Conservation (phyloP, 1,140 invertebrate species). For the Papilio dardanus region DNA sequence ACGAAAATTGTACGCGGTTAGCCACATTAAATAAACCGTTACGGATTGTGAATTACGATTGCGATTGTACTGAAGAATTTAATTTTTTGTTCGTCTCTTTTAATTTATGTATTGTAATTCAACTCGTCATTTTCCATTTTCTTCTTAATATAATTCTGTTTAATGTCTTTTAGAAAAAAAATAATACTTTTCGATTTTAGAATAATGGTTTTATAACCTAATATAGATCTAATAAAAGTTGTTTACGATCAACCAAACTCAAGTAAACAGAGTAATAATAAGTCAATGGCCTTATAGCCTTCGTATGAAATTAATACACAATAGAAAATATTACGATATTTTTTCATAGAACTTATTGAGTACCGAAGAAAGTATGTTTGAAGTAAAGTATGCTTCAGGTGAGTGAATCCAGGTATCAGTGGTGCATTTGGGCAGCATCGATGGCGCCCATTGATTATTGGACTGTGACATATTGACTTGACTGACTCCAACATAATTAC, state of each 20-base stretch:
- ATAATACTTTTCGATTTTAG: not conserved
- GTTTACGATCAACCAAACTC: not conserved
- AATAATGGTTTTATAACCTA: not conserved
- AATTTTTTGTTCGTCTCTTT: not conserved
- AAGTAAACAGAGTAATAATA: constrained; percentile 8
- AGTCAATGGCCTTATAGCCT: not conserved
- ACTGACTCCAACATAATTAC: too few relatives aligned
- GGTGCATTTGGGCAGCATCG: too few relatives aligned
- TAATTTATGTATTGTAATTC: too few relatives aligned
- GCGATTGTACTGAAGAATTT: not conserved
- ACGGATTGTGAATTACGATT: not conserved
- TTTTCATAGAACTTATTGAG: too few relatives aligned
- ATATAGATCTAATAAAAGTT: not conserved
- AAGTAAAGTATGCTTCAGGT: too few relatives aligned
- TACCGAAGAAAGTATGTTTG: too few relatives aligned
- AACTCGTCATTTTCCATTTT: too few relatives aligned
- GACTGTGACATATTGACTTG: too few relatives aligned
- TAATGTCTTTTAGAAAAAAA: too few relatives aligned
- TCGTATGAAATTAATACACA: not conserved
- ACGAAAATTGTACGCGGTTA: not conserved
- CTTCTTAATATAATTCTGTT: too few relatives aligned
- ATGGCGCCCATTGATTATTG: too few relatives aligned
- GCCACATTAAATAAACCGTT: not conserved
- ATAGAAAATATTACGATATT: not conserved
- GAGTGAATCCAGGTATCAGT: too few relatives aligned